phyloP scores from a whole-genome alignment of 2,797 vertebrate species.

The Acrossocheilus fasciatus region DNA sequence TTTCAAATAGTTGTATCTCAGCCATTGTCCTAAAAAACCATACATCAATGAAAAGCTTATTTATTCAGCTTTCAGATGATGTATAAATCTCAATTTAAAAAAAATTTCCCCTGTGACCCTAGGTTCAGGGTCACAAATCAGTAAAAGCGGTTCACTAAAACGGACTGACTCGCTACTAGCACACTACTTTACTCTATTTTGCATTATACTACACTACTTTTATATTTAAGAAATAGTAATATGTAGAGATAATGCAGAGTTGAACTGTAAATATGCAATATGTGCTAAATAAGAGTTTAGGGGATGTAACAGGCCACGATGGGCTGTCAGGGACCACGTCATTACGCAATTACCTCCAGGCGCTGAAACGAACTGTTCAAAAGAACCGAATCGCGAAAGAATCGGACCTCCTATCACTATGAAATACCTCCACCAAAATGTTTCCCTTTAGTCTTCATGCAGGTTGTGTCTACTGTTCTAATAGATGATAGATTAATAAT shows the following conservation, averaged over 20 bases:
- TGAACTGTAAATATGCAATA: not conserved
- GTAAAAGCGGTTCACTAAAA: not conserved
- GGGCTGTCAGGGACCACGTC: not conserved
- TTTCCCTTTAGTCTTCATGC: not conserved
- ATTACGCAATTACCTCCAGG: not conserved
- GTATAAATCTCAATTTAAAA: too few relatives aligned
- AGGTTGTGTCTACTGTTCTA: not conserved
- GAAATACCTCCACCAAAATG: not conserved
- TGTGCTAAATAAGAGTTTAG: not conserved
- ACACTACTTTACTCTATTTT: not conserved
- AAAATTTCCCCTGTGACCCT: too few relatives aligned
- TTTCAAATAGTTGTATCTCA: too few relatives aligned
- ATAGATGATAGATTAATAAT: not conserved
- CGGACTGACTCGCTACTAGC: not conserved
- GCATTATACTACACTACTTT: not conserved
- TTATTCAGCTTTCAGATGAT: too few relatives aligned
- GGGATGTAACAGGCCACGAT: not conserved
- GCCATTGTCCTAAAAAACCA: too few relatives aligned
- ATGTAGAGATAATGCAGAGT: not conserved
- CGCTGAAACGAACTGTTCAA: not conserved
- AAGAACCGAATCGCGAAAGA: conserved; percentile 17
- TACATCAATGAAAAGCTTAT: too few relatives aligned
- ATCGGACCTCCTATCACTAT: not conserved
- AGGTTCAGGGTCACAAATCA: not conserved
- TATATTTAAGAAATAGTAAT: not conserved